These are phyloP conservation scores for Mantis religiosa DNA, from an alignment of 2,888 invertebrate genomes.

Conservation along the genomic window DNA sequence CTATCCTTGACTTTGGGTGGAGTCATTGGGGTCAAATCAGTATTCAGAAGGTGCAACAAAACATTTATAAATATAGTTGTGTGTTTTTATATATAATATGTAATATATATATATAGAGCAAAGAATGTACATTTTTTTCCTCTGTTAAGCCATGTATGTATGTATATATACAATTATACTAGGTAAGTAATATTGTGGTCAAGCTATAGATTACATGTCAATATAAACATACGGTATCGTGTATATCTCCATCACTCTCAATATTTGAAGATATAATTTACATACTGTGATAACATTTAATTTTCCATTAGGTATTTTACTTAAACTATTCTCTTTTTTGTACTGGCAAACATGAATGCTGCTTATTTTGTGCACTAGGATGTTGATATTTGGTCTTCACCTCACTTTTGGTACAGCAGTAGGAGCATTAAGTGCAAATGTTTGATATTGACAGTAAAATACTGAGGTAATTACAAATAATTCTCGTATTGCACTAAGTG, in stretches of 20 bases:
- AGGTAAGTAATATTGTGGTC: neutral
- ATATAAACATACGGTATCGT: neutral
- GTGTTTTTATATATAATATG: conserved; percentile 3
- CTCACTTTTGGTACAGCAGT: neutral
- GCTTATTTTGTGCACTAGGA: neutral
- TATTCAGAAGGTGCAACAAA: conserved; percentile 7
- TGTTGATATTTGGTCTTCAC: neutral
- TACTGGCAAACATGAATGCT: neutral
- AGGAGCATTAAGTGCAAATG: neutral
- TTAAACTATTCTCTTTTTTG: neutral
- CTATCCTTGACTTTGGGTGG: conserved; percentile 13
- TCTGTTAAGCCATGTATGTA: conserved; percentile 2
- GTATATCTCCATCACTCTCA: neutral
- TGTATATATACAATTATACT: conserved; percentile 3
- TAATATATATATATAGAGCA: conserved; percentile 1
- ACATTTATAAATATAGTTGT: conserved; percentile 8
- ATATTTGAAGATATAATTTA: neutral
- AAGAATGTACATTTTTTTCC: conserved; percentile 11
- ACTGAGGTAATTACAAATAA: too few relatives aligned
- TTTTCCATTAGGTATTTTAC: too few relatives aligned
- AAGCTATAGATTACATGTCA: conserved; percentile 8
- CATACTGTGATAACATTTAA: neutral
- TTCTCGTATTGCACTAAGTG: too few relatives aligned
- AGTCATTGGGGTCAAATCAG: neutral
- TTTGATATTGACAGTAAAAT: neutral